Percentiles rank a stretch among this genome's conserved stretches.
These are phyloP conservation scores for Neolamprologus longior DNA, from an alignment of 2,113 vertebrate genomes.

Conservation along the genomic window DNA sequence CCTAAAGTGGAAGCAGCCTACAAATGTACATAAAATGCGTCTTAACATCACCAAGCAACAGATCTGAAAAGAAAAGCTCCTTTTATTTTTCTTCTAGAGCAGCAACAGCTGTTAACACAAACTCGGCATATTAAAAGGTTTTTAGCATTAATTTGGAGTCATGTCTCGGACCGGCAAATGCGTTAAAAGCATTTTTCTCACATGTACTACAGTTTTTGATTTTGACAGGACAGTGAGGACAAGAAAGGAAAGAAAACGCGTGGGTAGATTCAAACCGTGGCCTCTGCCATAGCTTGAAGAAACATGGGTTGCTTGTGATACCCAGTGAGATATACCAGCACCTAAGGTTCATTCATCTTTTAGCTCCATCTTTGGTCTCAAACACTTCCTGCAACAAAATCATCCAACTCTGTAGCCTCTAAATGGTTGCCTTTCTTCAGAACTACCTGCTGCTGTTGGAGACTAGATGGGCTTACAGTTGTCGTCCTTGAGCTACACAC, in stretches of 20 bases:
- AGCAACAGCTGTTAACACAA: neutral
- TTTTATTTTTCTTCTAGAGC: neutral
- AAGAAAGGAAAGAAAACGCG: neutral
- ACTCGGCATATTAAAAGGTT: neutral
- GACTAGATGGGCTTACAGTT: neutral
- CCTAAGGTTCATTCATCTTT: neutral
- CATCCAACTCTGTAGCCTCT: neutral
- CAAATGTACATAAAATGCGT: neutral
- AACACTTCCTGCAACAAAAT: neutral
- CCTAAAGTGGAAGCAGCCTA: neutral
- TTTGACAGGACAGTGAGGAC: neutral
- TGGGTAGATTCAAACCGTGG: neutral
- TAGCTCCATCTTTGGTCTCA: neutral
- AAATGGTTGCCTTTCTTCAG: neutral
- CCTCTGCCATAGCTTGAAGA: neutral
- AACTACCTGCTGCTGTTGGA: neutral
- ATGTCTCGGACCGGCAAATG: neutral
- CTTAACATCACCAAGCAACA: neutral
- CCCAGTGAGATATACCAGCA: neutral
- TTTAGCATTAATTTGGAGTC: neutral
- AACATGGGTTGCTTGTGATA: neutral
- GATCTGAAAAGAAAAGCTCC: neutral
- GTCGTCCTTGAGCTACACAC: neutral
- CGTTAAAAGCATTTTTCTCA: neutral
- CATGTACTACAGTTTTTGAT: neutral